These are phyloP conservation scores for Enteromius unitaeniatus DNA, from an alignment of 2,797 vertebrate species.

Conservation along the genomic window DNA sequence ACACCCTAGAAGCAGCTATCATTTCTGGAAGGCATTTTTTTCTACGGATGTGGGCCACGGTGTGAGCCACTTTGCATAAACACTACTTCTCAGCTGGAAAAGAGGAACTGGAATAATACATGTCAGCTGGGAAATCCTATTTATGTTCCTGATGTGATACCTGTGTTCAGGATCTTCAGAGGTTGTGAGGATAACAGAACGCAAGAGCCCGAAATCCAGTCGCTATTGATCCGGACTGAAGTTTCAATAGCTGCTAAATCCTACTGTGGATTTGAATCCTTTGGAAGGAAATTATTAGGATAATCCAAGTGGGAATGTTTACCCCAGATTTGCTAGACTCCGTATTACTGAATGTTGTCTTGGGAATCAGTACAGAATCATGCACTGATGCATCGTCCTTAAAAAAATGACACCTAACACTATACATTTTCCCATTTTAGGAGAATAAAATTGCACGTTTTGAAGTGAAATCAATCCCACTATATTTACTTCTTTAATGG, in stretches of 20 bases:
- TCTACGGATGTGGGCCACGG: neutral
- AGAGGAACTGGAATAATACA: slow-evolving; percentile 30
- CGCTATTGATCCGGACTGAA: slow-evolving; percentile 33
- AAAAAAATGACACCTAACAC: neutral
- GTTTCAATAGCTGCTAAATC: slow-evolving; percentile 29
- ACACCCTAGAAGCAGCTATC: neutral
- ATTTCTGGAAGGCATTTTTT: neutral
- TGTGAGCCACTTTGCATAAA: slow-evolving; percentile 41
- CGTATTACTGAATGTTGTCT: neutral
- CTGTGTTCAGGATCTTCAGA: slow-evolving; percentile 45
- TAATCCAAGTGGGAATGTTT: slow-evolving; percentile 34
- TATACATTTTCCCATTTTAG: neutral
- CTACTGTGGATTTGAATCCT: slow-evolving; percentile 23
- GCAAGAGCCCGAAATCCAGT: slow-evolving; percentile 36
- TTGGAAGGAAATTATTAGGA: slow-evolving; percentile 35
- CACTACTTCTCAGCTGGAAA: slow-evolving; percentile 37
- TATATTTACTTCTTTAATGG: neutral
- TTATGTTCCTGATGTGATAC: slow-evolving; percentile 28
- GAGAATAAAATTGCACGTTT: neutral
- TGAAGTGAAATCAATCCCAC: neutral
- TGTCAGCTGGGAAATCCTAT: slow-evolving; percentile 39
- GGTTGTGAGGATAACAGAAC: slow-evolving; percentile 37
- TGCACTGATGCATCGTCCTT: neutral
- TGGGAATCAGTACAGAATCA: neutral
- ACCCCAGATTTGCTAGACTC: slow-evolving; percentile 12